Base-by-base conservation (phyloP, 2,113 vertebrate species). In the Callionymus lyra region DNA sequence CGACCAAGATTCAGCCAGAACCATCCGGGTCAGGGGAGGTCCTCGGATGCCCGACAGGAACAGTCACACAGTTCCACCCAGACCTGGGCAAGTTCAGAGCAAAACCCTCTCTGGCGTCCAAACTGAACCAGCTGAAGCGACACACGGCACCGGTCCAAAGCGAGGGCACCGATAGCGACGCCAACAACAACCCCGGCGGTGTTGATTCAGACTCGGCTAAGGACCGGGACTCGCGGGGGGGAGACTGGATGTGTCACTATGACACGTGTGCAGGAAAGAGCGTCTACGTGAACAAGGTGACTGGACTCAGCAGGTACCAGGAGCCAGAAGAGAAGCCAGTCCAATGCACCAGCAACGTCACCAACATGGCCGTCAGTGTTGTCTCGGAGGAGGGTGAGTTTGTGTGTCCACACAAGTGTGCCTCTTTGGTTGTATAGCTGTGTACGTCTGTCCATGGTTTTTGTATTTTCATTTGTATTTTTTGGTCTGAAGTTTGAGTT, bases 271-370 rank as follows among this genome's bases (percentile, higher is more conserved):
- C 79, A 15, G 94, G 92, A 47, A 93, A 57, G 75, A 86, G 56
- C 0, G 83, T 90, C 40, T 96, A 91, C 18, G 64, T 99, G 65
- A 98, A 99, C 77, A 88, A 48, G 70, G 50, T 74, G 35, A 97
- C 93, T 0, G 94, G 94, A 16, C 85, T 97, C 19, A 98, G 96
- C 78, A 87, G 79, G 38, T 99, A 94, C 0, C 14, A 56, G 11
- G 68, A 79, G 34, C 90, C 89, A 4, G 64, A 76, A 39, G 86
- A 87, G n/a, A 55, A 72, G 34, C 74, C 54, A 2, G 76, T 80
- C n/a, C 41, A 48, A 35, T 99, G 95, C 41, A 47, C 80, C 2
- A 86, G 87, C 51, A 91, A 95, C 53, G 57, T 97, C 61, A 93
- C 88, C 49, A 97, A 91, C 11, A 79, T 90, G 84, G 87, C 87